Conservation (phyloP, 2,113 vertebrate genomes). For the Erpornis zantholeuca region DNA sequence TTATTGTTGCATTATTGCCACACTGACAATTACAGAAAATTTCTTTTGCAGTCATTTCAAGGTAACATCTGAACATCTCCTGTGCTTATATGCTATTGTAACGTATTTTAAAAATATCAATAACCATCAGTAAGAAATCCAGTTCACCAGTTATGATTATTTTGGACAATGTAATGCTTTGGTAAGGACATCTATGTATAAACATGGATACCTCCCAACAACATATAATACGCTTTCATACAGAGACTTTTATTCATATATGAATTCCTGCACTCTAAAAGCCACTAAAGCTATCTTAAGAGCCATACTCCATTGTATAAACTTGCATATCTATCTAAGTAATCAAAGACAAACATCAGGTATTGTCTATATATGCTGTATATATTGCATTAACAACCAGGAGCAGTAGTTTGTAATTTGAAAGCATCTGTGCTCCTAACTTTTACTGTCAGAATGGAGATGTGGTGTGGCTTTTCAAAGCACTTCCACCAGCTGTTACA, state of each 20-base stretch:
- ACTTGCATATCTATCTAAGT: neutral
- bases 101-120: neutral
- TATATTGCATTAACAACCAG: neutral
- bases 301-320: neutral
- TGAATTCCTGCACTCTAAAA: neutral
- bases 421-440: neutral
- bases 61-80: neutral
- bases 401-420: neutral
- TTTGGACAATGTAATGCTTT: neutral
- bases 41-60: neutral
- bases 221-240: neutral
- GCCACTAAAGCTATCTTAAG: neutral
- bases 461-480: neutral
- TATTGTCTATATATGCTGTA: neutral
- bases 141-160: neutral
- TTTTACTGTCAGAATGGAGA: neutral
- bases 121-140: neutral
- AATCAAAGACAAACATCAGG: neutral
- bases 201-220: neutral
- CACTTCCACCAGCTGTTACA: neutral
- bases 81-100: neutral
- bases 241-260: neutral
- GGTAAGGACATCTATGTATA: neutral
- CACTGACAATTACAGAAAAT: neutral
- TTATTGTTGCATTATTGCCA: conserved; percentile 34